These are phyloP conservation scores for Ferdinandea cuprea DNA, from an alignment of 2,888 invertebrate species.

Conservation along the genomic window DNA sequence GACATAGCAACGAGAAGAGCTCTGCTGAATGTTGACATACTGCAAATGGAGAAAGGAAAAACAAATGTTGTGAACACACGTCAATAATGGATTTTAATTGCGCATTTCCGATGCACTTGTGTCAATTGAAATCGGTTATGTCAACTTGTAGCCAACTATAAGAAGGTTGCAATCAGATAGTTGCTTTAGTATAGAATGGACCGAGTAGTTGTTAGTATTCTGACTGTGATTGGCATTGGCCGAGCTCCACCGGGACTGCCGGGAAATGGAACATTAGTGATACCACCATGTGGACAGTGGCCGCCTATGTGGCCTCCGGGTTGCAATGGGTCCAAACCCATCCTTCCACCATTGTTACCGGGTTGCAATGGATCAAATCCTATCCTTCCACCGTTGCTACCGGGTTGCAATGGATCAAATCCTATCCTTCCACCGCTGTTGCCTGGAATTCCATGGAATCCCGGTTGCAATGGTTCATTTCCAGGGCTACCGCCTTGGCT, in stretches of 20 bases:
- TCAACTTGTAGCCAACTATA: constrained; percentile 36
- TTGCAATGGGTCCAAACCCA: constrained; percentile 23
- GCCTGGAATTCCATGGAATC: too few relatives aligned
- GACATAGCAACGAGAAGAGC: constrained; percentile 56
- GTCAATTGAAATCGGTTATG: constrained; percentile 2
- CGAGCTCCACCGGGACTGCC: constrained; percentile 50
- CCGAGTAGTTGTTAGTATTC: constrained; percentile 63
- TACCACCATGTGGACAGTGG: constrained; percentile 29
- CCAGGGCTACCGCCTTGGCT: constrained; percentile 28
- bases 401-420: constrained; percentile 31
- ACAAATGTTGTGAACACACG: constrained; percentile 6
- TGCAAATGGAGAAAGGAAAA: constrained; percentile 33
- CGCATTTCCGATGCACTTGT: constrained; percentile 41
- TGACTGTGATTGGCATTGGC: constrained; percentile 57
- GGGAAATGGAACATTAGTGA: constrained; percentile 27
- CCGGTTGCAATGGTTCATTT: constrained; percentile 17
- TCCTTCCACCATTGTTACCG: constrained; percentile 49
- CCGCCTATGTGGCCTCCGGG: constrained; percentile 32
- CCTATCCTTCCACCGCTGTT: constrained; percentile 28
- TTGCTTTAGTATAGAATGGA: constrained; percentile 59
- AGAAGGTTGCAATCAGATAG: constrained; percentile 23
- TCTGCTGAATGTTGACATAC: constrained; percentile 71
- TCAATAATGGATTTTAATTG: constrained; percentile 29
- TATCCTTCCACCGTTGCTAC: constrained; percentile 31
- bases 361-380: constrained; percentile 32